Conservation (phyloP, 2,888 invertebrate genomes). For the Xanthorhoe spadicearia region DNA sequence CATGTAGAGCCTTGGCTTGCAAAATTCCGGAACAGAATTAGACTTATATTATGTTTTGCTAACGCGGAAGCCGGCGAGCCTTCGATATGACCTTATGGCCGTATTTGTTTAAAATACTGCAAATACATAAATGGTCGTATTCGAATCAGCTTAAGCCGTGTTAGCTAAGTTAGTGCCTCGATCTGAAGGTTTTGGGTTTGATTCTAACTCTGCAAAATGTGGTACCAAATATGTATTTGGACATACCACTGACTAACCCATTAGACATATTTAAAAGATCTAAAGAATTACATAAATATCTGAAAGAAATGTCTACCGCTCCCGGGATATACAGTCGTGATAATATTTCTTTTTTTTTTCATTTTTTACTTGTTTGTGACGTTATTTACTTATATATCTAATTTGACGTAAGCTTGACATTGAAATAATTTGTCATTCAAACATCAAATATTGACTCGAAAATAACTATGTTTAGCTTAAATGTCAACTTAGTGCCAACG, state of each 20-base stretch:
- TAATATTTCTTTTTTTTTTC: too few species aligned
- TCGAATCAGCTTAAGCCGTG: slow-evolving; percentile 17
- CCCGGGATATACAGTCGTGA: too few species aligned
- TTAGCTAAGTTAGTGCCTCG: too few species aligned
- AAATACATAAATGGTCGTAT: slow-evolving; percentile 27
- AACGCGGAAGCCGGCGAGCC: slow-evolving; percentile 41
- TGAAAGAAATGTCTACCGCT: too few species aligned
- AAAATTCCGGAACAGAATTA: slow-evolving; percentile 69
- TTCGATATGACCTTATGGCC: slow-evolving; percentile 33
- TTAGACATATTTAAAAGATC: too few species aligned
- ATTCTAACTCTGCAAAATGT: too few species aligned
- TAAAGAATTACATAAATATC: too few species aligned
- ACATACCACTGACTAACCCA: too few species aligned
- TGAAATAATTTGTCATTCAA: slow-evolving; percentile 3
- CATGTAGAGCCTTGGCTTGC: slow-evolving; percentile 63
- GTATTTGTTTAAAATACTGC: slow-evolving; percentile 21
- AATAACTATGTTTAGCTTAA: not conserved
- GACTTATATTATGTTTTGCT: slow-evolving; percentile 38
- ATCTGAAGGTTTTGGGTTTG: too few species aligned
- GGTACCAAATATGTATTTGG: too few species aligned
- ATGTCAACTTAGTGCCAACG: not conserved
- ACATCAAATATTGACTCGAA: not conserved
- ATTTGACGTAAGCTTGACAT: slow-evolving; percentile 13
- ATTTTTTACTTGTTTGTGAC: slow-evolving; percentile 8
- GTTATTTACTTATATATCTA: slow-evolving; percentile 14